Evolutionary conservation across 1,140 invertebrate species (phyloP), one percentile per base, ranked within the genome.

Genomic region (Cryptotermes secundus): DNA sequence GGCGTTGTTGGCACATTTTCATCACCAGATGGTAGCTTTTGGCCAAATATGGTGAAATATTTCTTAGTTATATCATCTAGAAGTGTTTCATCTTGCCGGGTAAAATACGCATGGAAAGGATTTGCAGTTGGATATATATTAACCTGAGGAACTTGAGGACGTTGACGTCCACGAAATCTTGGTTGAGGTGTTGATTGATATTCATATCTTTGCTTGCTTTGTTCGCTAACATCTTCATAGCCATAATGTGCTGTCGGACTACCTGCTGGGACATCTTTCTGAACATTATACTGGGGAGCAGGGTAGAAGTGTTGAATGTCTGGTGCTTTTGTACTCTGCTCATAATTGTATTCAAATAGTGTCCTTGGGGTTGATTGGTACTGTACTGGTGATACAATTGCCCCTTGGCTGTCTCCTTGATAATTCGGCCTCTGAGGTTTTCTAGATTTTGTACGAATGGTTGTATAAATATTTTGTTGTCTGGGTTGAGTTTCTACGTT

Each of bases 1-100:
- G 80, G 89, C 88, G 22, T 88, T 88, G 85, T 90, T 83, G 36
- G 72, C 34, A 82, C 83, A 80, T 42, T 84, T 81, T 59, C n/a
- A 14, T 72, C 53, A n/a, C 36, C 36, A 10, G 59, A 31, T 36
- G 16, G 72, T n/a, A 95, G 87, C 88, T 95, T 95, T 86, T 95
- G 93, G 0, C 95, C 95, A 86, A 95, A 95, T 85, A 94, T 92
- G 36, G 94, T 94, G 86, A 95, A 95, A 82, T 95, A 95, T 86
- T 95, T 94, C 87, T 94, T 95, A 4, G 94, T 95, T 19, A 94
- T 94, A 86, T 95, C 94, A 85, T 95, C 95, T 59, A 95, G 89
- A 42, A 94, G 91, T 53, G 91, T 91, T 85, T 94, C 93, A 80
- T 95, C 94, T 84, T 94, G 94, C 87, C 94, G 93, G 0, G 94